Evolutionary conservation across 2,888 invertebrate genomes (phyloP).

Genomic region (Icerya purchasi): DNA sequence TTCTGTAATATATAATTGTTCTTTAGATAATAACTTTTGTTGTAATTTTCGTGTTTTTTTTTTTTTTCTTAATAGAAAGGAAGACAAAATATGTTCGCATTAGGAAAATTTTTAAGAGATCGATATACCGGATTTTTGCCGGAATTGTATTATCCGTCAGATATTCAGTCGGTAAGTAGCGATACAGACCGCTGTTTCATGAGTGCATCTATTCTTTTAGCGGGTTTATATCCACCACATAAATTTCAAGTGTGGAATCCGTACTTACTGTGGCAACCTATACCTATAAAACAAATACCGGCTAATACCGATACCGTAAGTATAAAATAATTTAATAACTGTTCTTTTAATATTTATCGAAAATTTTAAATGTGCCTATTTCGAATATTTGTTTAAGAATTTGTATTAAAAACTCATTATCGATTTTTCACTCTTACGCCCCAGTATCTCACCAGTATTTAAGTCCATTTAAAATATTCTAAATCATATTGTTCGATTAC

Average conservation of each 20-base stretch:
- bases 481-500: no score
- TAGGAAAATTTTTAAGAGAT: constrained; percentile 40
- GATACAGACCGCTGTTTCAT: constrained; percentile 52
- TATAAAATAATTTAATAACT: neutral
- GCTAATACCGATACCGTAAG: constrained; percentile 8
- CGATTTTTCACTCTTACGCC: no score
- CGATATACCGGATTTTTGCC: constrained; percentile 41
- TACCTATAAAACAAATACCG: constrained; percentile 40
- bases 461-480: no score
- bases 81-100: constrained; percentile 37
- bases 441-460: no score
- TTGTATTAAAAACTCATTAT: no score
- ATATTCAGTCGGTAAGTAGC: constrained; percentile 45
- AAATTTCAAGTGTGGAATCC: constrained; percentile 33
- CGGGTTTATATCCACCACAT: constrained; percentile 46
- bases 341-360: neutral
- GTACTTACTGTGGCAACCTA: constrained; percentile 35
- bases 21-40: neutral
- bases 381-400: no score
- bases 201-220: constrained; percentile 43
- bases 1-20: no score
- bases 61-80: constrained; percentile 32
- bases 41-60: neutral
- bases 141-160: constrained; percentile 32
- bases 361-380: no score